Evolutionary conservation across 2,888 invertebrate species (phyloP).

Genomic region (Drosophila anomelani): DNA sequence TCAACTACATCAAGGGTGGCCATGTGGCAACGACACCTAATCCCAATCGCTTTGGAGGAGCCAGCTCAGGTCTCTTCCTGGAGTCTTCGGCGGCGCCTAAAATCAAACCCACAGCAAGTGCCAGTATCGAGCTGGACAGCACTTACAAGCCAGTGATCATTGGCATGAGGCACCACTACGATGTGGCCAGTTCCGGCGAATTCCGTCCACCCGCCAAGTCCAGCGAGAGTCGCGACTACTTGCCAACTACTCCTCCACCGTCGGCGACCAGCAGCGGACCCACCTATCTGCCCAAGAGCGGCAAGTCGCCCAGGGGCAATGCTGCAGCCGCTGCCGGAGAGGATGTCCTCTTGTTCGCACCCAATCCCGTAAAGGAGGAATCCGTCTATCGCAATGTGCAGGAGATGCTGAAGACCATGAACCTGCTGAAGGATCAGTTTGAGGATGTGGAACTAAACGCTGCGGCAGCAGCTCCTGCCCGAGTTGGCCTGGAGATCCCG

Average conservation of each 20-base stretch:
- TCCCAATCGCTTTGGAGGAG: constrained; percentile 71
- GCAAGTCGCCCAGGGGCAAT: constrained; percentile 55
- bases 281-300: constrained; percentile 80
- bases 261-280: constrained; percentile 77
- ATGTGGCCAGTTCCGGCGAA: constrained; percentile 66
- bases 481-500: constrained; percentile 89
- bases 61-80: constrained; percentile 57
- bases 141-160: constrained; percentile 75
- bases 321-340: constrained; percentile 61
- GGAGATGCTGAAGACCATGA: constrained; percentile 89
- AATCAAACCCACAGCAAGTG: constrained; percentile 58
- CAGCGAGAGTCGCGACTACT: constrained; percentile 60
- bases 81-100: constrained; percentile 63
- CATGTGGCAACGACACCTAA: constrained; percentile 72
- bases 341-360: constrained; percentile 74
- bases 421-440: constrained; percentile 86
- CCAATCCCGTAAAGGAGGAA: constrained; percentile 68
- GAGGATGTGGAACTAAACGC: constrained; percentile 84
- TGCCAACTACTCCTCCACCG: constrained; percentile 67
- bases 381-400: constrained; percentile 88
- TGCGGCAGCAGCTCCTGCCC: constrained; percentile 84
- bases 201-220: constrained; percentile 50
- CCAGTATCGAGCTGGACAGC: constrained; percentile 54
- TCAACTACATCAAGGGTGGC: constrained; percentile 68
- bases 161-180: constrained; percentile 77